phyloP scores from a whole-genome alignment of 2,797 vertebrate genomes.

The Sebastes jordani region DNA sequence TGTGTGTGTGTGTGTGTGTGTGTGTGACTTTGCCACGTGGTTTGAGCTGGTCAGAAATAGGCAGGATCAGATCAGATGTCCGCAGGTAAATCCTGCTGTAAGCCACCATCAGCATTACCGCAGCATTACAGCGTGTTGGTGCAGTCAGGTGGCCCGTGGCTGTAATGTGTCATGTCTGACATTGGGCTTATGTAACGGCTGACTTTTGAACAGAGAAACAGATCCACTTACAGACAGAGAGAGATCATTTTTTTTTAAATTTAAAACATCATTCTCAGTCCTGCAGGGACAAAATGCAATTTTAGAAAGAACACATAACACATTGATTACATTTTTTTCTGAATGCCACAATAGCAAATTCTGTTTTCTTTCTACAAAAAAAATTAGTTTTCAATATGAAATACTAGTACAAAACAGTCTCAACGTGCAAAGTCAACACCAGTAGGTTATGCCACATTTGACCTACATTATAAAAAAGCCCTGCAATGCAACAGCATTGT shows the following conservation, averaged over 20 bases:
- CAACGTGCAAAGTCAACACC: conserved; percentile 34
- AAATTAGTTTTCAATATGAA: conserved; percentile 73
- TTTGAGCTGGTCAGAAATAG: conserved; percentile 64
- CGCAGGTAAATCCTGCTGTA: conserved; percentile 59
- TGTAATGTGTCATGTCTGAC: conserved; percentile 20
- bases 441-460: not conserved
- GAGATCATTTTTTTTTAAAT: not conserved
- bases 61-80: conserved; percentile 60
- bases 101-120: conserved; percentile 42
- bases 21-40: conserved; percentile 15
- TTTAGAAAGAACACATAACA: not conserved
- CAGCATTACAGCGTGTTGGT: conserved; percentile 19
- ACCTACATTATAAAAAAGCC: conserved; percentile 7
- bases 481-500: not conserved
- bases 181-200: conserved; percentile 28
- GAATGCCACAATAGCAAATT: not conserved
- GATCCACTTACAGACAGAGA: conserved; percentile 2
- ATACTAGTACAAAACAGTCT: conserved; percentile 59
- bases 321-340: not conserved
- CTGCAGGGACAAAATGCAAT: not conserved
- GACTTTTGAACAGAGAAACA: not conserved
- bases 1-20: not conserved
- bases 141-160: conserved; percentile 19
- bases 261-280: not conserved
- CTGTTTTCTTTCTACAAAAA: conserved; percentile 19